Base-by-base conservation (phyloP, 2,888 invertebrate species). In the Lissocephala sabroskyi region DNA sequence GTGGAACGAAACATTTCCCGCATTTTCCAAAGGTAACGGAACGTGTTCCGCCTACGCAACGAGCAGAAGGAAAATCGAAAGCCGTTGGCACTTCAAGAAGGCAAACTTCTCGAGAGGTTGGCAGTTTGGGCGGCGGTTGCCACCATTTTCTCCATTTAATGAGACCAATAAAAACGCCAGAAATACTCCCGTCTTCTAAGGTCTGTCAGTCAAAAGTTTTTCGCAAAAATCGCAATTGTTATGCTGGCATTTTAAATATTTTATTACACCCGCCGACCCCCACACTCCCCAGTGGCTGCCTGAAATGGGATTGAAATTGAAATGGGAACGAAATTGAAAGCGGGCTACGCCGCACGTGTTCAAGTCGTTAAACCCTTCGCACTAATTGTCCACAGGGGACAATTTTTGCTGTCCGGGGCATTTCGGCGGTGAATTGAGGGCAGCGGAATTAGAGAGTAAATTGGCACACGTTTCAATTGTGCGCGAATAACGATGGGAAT, bases 91-190 rank as follows among this genome's bases (percentile, higher is more conserved):
- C 23, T 23, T 23, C 4, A 23, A n/a, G n/a, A n/a, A n/a, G n/a
- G 23, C 7, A 7, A 23, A 23, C 4, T 23, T 30, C 30, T 30
- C n/a, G 30, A 30, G 30, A 5, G 23, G 23, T 23, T 23, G 23
- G 23, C 7, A 3, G 23, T 23, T 23, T 23, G 4, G 23, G 3
- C 7, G 3, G 23, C 23, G 4, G 23, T 23, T 37, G 37, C 19
- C 16, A 56, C n/a, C 70, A 77, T 70, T 76, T 51, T 59, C n/a
- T n/a, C n/a, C 70, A 53, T 68, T 70, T 70, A 70, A 70, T 70
- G 77, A 70, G 68, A 74, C 68, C 74, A 70, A 70, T 70, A 70
- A 70, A 77, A 68, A 3, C 2, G 11, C 39, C 17, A 23, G 18
- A 14, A 36, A 9, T n/a, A 36, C 33, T 19, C 33, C 18, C n/a